Evolutionary conservation across 2,797 vertebrate genomes (phyloP), one percentile per base, ranked within the genome.

Genomic region (Chanos chanos): DNA sequence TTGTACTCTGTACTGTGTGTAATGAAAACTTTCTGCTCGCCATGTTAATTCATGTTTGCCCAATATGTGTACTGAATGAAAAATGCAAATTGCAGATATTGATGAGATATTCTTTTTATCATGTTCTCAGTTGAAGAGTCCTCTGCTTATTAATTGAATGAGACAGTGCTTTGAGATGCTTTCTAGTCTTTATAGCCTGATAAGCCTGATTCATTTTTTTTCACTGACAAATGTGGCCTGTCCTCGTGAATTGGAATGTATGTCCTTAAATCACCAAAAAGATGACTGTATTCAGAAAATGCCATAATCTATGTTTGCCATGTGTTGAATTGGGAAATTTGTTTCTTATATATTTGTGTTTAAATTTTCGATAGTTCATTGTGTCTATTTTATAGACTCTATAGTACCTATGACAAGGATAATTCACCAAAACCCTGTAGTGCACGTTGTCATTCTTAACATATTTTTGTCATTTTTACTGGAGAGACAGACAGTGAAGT

Each of bases 1-100:
- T 51, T 50, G 48, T 57, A 58, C 43, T 71, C 74, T 52, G 66
- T 74, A 57, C 62, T 70, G 66, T 72, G 45, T 27, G 52, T 33
- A 49, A 53, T 48, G 28, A 39, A 27, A 55, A 51, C 13, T 10
- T 47, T 66, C 16, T 62, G 59, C 58, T 51, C 15, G 40, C 28
- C 37, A 39, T 34, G 57, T 56, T n/a, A 51, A 44, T 21, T 59
- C 58, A 54, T 12, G 60, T 72, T 50, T 57, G 49, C 33, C 27
- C 48, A 19, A 3, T 64, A 28, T 41, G 31, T 71, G 47, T 45
- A 45, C 55, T 47, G 45, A 44, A 62, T 37, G 25, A 58, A 33
- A 49, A 54, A 52, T 36, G 43, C 49, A 30, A 47, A 43, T 40
- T 50, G 7, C 57, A 33, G 54, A 30, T 61, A 50, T 52, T 60